These are phyloP conservation scores for Myripristis jacobus DNA, from an alignment of 2,797 vertebrate species.

Conservation along the genomic window DNA sequence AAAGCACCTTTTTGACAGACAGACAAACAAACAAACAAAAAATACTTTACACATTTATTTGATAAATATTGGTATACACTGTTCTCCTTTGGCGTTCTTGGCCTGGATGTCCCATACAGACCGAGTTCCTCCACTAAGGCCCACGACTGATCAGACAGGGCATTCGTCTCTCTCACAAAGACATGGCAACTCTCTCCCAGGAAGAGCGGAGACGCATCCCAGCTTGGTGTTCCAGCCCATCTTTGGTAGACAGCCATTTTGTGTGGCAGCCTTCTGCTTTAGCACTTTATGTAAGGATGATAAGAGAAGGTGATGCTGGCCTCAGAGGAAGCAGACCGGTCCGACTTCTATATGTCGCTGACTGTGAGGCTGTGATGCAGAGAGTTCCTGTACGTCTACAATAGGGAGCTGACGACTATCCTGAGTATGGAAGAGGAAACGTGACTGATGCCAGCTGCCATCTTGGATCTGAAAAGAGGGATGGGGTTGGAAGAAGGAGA, in stretches of 20 bases:
- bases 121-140: slow-evolving; percentile 77
- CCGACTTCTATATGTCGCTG: slow-evolving; percentile 89
- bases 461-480: slow-evolving; percentile 88
- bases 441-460: slow-evolving; percentile 93
- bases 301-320: slow-evolving; percentile 17
- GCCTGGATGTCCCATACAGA: slow-evolving; percentile 47
- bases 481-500: neutral
- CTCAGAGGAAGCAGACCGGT: slow-evolving; percentile 92
- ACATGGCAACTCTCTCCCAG: slow-evolving; percentile 28
- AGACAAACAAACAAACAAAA: slow-evolving; percentile 38
- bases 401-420: slow-evolving; percentile 92
- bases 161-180: slow-evolving; percentile 48
- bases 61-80: slow-evolving; percentile 73
- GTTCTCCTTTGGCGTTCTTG: slow-evolving; percentile 69
- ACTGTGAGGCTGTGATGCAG: slow-evolving; percentile 74
- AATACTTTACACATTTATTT: slow-evolving; percentile 61
- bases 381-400: slow-evolving; percentile 84
- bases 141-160: slow-evolving; percentile 69
- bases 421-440: slow-evolving; percentile 92
- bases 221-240: slow-evolving; percentile 30
- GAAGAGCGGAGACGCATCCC: slow-evolving; percentile 27
- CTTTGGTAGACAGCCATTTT: slow-evolving; percentile 56
- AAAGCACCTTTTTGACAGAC: slow-evolving; percentile 54
- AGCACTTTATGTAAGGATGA: slow-evolving; percentile 54
- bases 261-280: slow-evolving; percentile 39